Evolutionary conservation across 2,888 invertebrate genomes (phyloP).

Genomic region (Trissolcus japonicus): DNA sequence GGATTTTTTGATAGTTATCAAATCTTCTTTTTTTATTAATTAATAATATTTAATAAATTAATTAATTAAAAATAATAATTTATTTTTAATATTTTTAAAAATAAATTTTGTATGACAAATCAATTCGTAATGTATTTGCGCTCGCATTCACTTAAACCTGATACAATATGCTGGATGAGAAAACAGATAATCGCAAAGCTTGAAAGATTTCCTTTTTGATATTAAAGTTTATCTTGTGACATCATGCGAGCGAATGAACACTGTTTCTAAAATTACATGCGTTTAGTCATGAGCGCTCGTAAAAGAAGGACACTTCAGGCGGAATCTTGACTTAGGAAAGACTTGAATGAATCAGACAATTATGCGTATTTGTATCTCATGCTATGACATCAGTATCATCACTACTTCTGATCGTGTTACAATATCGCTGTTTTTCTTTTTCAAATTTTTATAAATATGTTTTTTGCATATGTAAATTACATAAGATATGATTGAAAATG

Average conservation of each 20-base stretch:
- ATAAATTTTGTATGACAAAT: too few relatives aligned
- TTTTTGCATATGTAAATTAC: too few relatives aligned
- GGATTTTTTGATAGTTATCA: too few relatives aligned
- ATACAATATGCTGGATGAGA: neutral
- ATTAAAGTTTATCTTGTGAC: neutral
- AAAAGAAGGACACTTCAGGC: conserved; percentile 8
- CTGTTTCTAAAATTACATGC: conserved; percentile 29
- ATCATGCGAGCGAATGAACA: conserved; percentile 24
- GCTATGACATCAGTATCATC: conserved; percentile 45
- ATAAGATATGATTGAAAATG: too few relatives aligned
- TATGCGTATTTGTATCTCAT: conserved; percentile 28
- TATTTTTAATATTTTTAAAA: too few relatives aligned
- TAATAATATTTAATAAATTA: too few relatives aligned
- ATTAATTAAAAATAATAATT: too few relatives aligned
- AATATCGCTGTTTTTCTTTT: too few relatives aligned
- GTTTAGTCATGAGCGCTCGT: conserved; percentile 21
- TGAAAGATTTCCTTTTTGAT: conserved; percentile 26
- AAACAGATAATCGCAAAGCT: conserved; percentile 13
- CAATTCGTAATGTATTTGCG: too few relatives aligned
- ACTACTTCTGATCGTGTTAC: conserved; percentile 28
- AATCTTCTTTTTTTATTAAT: too few relatives aligned
- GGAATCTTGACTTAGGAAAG: conserved; percentile 34
- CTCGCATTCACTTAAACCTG: too few relatives aligned
- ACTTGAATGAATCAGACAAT: conserved; percentile 47
- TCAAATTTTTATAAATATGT: too few relatives aligned